Evolutionary conservation across 2,888 invertebrate genomes (phyloP), one percentile per base, ranked within the genome.

Genomic region (Girardia tigrina): DNA sequence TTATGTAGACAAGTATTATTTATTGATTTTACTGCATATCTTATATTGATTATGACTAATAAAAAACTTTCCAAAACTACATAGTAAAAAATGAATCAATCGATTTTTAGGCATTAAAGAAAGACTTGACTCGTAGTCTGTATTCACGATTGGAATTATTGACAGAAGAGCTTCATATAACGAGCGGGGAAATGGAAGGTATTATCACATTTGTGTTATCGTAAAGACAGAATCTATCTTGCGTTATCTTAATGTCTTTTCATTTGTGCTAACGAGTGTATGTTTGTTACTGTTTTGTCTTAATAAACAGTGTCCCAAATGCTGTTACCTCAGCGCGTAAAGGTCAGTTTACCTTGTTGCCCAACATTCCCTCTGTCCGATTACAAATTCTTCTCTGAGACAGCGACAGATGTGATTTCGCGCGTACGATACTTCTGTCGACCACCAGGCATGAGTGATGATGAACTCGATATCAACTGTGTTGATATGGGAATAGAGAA

Each of bases 381-480:
- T 29, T 76, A 76, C 70, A 77, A 76, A 12, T 76, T 76, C 27
- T 28, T 26, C 27, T 42, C 56, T 4, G 76, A 76, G 28, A 77
- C 76, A 2, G 28, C 77, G 1, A 28, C 77, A 6, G 76, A 76
- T 69, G 76, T 76, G 16, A 28, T 76, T 8, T 36, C 56, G 26
- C 76, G 76, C 2, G 42, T 76, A 14, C 28, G 26, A 27, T 77
- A 76, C 28, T 76, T 77, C 76, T 76, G 78, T 80, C 70, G 79
- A 80, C 16, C 70, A 79, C 16, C 80, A 80, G 78, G 82, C 80
- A 28, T 75, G 79, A 1, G 72, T 77, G 12, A 36, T 36, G 36
- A 36, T 12, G 12, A 36, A 36, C 36, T 36, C 36, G 16, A 36
- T 36, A 36, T 36, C 36, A 36, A 36, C 16, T 36, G 36, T 36